Conservation (phyloP, 1,140 invertebrate species). For the Solenopsis invicta region DNA sequence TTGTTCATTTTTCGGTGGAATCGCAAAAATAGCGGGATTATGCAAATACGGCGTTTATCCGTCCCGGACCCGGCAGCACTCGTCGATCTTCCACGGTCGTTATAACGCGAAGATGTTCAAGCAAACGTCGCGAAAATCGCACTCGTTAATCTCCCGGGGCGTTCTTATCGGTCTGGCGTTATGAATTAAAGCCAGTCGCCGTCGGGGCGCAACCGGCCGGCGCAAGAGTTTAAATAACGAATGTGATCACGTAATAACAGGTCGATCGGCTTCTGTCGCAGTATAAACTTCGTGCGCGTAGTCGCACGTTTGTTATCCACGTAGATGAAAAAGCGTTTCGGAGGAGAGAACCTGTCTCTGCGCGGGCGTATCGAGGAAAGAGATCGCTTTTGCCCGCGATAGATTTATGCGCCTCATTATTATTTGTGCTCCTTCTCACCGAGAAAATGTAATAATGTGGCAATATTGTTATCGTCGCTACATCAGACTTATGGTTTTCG, state of each 20-base stretch:
- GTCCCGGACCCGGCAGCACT: constrained; percentile 37
- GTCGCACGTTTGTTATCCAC: constrained; percentile 31
- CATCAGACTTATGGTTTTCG: not conserved
- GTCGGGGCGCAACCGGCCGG: constrained; percentile 52
- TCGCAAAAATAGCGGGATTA: constrained; percentile 61
- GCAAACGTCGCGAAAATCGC: constrained; percentile 66
- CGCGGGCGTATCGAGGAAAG: constrained; percentile 16
- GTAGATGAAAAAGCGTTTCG: constrained; percentile 49
- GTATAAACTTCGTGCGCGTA: constrained; percentile 27
- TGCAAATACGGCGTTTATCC: constrained; percentile 60
- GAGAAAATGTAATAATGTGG: not conserved
- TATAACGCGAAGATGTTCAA: constrained; percentile 62
- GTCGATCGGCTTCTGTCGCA: constrained; percentile 61
- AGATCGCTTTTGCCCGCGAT: constrained; percentile 16
- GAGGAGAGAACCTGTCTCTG: constrained; percentile 20
- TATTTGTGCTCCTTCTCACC: not conserved
- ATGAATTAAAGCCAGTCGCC: constrained; percentile 66
- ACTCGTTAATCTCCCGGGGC: constrained; percentile 62
- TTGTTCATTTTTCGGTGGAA: constrained; percentile 61
- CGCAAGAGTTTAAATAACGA: constrained; percentile 60
- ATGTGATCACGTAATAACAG: constrained; percentile 69
- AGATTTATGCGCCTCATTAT: constrained; percentile 24
- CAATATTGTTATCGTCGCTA: constrained; percentile 7
- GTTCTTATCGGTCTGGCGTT: constrained; percentile 61
- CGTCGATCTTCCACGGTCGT: constrained; percentile 55